phyloP scores from a whole-genome alignment of 1,140 invertebrate species.

The Trinorchestia longiramus region DNA sequence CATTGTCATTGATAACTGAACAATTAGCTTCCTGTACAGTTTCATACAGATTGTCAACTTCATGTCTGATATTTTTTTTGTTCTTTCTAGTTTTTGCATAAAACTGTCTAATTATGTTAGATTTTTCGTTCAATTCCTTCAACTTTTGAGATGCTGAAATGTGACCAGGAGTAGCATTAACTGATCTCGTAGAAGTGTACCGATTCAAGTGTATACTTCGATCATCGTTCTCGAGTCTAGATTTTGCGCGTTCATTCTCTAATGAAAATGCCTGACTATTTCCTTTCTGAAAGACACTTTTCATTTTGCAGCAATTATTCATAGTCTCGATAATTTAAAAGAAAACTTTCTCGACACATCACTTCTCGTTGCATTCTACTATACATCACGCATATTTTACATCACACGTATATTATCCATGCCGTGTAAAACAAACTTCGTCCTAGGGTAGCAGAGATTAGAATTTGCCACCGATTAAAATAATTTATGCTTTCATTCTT shows the following conservation, averaged over 20 bases:
- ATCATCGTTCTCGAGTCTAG: background rate
- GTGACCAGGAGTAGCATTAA: background rate
- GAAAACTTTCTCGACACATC: background rate
- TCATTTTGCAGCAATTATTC: conserved; percentile 37
- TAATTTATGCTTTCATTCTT: background rate
- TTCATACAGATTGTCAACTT: background rate
- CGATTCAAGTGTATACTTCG: background rate
- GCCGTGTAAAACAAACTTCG: background rate
- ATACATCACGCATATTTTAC: too few relatives aligned
- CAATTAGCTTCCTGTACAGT: background rate
- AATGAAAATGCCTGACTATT: conserved; percentile 29
- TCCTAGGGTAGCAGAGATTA: background rate
- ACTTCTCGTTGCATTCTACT: background rate
- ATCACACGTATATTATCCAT: too few relatives aligned
- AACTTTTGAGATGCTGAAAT: background rate
- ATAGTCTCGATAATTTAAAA: background rate
- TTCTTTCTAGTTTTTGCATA: background rate
- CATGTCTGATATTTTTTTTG: background rate
- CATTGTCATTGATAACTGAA: background rate
- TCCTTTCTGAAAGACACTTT: conserved; percentile 35
- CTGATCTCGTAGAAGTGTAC: conserved; percentile 9
- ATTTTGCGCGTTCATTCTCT: background rate
- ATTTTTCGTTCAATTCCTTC: conserved; percentile 36
- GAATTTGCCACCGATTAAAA: background rate
- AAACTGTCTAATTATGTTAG: conserved; percentile 28